These are phyloP conservation scores for Argyresthia goedartella DNA, from an alignment of 2,888 invertebrate species.

Conservation along the genomic window DNA sequence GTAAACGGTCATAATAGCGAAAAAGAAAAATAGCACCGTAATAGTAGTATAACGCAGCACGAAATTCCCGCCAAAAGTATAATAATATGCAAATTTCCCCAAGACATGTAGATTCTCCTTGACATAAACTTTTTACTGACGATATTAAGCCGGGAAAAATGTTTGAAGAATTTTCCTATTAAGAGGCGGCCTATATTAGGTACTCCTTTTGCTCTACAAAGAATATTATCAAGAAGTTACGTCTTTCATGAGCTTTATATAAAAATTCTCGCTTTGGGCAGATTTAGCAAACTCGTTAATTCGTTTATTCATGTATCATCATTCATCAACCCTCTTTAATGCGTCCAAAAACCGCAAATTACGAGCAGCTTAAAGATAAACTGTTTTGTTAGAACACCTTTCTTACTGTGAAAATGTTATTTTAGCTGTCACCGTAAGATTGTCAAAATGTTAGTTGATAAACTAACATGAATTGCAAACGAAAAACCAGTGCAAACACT, in stretches of 20 bases:
- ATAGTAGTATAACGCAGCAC: neutral
- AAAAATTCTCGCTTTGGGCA: too few species aligned
- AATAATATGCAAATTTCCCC: constrained; percentile 20
- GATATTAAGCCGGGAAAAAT: constrained; percentile 18
- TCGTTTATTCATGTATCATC: too few species aligned
- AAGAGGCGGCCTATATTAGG: neutral
- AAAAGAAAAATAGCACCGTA: neutral
- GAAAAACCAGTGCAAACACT: too few species aligned
- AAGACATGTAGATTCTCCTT: constrained; percentile 14
- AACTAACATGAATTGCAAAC: too few species aligned
- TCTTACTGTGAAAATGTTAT: too few species aligned
- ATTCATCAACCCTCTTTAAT: too few species aligned
- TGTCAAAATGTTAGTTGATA: too few species aligned
- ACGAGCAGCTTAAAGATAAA: too few species aligned
- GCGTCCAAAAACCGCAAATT: too few species aligned
- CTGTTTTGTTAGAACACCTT: too few species aligned
- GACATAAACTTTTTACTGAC: constrained; percentile 21
- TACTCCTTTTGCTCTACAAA: neutral
- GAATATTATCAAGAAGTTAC: neutral
- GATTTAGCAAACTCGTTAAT: too few species aligned
- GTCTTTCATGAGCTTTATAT: neutral
- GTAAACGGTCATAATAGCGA: neutral
- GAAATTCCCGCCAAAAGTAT: constrained; percentile 13
- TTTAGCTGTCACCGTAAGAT: too few species aligned
- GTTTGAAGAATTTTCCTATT: constrained; percentile 1